Evolutionary conservation across 2,797 vertebrate genomes (phyloP).

Genomic region (Myotis myotis): DNA sequence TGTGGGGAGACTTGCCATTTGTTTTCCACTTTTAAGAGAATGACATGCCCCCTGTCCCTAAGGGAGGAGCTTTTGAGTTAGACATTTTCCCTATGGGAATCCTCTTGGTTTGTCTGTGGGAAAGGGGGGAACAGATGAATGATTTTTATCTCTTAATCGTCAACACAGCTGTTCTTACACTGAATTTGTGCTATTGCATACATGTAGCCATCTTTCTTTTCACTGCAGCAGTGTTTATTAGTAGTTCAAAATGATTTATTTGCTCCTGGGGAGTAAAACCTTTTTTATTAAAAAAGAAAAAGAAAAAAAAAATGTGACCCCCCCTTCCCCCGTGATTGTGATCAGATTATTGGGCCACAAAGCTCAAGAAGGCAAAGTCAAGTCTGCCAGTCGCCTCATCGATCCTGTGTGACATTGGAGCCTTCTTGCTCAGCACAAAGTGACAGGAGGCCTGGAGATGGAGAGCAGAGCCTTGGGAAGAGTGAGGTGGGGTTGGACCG

Average conservation of each 20-base stretch:
- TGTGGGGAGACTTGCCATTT: conserved; percentile 21
- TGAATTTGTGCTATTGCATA: conserved; percentile 70
- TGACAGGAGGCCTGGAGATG: not conserved
- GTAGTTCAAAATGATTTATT: conserved; percentile 73
- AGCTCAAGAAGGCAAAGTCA: conserved; percentile 39
- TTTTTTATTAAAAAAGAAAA: conserved; percentile 70
- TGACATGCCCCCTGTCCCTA: conserved; percentile 47
- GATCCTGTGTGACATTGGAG: conserved; percentile 12
- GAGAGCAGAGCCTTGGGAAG: not conserved
- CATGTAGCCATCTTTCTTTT: conserved; percentile 72
- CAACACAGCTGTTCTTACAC: conserved; percentile 55
- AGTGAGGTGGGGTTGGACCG: not conserved
- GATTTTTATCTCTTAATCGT: conserved; percentile 69
- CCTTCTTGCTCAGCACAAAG: conserved; percentile 39
- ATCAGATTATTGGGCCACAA: conserved; percentile 50
- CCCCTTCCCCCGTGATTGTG: not conserved
- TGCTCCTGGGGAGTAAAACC: conserved; percentile 67
- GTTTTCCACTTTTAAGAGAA: conserved; percentile 60
- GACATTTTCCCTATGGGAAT: conserved; percentile 81
- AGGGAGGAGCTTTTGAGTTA: conserved; percentile 70
- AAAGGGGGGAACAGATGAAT: conserved; percentile 47
- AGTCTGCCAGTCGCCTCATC: not conserved
- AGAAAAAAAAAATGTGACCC: conserved; percentile 5
- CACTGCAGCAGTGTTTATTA: conserved; percentile 71
- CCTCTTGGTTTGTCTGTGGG: conserved; percentile 69